Evolutionary conservation across 2,888 invertebrate genomes (phyloP), one percentile per base, ranked within the genome.

Genomic region (Tetragonula carbonaria): DNA sequence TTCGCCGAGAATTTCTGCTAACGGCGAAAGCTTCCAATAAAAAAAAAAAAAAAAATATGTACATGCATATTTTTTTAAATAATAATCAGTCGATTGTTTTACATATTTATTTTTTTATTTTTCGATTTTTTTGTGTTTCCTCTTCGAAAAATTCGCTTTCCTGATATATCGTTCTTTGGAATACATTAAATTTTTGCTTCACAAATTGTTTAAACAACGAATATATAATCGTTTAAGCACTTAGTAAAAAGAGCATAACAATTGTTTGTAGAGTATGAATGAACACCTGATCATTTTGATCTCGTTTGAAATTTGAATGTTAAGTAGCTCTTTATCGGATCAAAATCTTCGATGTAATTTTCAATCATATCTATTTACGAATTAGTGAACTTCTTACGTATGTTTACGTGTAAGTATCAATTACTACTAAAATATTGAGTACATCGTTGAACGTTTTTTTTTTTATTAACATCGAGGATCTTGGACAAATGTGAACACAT

Each of bases 401-500:
- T 18, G 11, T 4, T 50, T 68, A 67, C 2, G 2, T 23, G 16
- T 67, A 18, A 45, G 2, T 23, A 16, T 67, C 50, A 16, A 16
- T 45, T 66, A 66, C 14, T 67, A 67, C 14, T 67, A 67, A 67
- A 18, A 18, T n/a, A 8, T 50, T 50, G 2, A 55, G 45, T 45
- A 45, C 0, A 18, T 38, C 21, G 8, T 38, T 57, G 23, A 38
- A 57, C 23, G 38, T n/a, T 23, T n/a, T n/a, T 51, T 45, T 45
- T 38, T 57, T 53, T 45, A 16, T 78, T 63, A 53, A 51, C 55
- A 70, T 80, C 33, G 51, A 51, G 16, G 38, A 68, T 55, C 23
- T 82, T 50, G 8, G 53, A 62, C 50, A 76, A 76, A 75, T n/a
- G n/a, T 65, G 63, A 55, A 73, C 55, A 65, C 55, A n/a, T 65